Evolutionary conservation across 2,113 vertebrate genomes (phyloP).

Genomic region (Tragelaphus strepsiceros): DNA sequence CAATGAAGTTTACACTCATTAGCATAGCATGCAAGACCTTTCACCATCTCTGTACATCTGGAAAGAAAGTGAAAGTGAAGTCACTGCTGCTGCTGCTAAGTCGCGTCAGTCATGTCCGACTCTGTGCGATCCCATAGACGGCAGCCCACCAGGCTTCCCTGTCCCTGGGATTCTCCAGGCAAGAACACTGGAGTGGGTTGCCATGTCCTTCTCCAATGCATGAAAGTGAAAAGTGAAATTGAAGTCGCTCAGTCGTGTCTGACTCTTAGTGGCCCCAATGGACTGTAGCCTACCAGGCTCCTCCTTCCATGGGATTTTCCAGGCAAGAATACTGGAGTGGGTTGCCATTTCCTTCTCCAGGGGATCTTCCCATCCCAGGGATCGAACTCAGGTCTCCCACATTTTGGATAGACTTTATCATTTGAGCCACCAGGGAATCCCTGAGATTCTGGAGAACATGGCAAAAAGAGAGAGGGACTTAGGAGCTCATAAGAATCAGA

Average conservation of each 20-base stretch:
- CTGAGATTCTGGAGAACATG: neutral
- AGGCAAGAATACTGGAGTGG: neutral
- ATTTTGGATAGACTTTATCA: neutral
- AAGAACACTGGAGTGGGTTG: neutral
- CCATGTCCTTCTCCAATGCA: neutral
- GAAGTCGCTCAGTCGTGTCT: too few species aligned
- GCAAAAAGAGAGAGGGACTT: neutral
- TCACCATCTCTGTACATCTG: fast-evolving
- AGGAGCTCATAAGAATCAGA: neutral
- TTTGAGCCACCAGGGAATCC: neutral
- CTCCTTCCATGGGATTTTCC: neutral
- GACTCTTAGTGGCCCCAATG: too few species aligned
- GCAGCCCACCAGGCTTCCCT: neutral
- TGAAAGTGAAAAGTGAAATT: too few species aligned
- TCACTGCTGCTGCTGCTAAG: neutral
- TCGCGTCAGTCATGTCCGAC: neutral
- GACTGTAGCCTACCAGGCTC: neutral
- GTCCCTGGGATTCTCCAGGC: neutral
- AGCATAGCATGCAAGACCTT: fast-evolving
- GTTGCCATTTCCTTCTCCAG: neutral
- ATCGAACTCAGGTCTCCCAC: neutral
- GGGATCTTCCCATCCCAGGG: neutral
- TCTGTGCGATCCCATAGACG: neutral
- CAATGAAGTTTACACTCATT: neutral
- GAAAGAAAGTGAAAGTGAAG: neutral